Evolutionary conservation across 2,888 invertebrate genomes (phyloP).

Genomic region (Schizotus pectinicornis): DNA sequence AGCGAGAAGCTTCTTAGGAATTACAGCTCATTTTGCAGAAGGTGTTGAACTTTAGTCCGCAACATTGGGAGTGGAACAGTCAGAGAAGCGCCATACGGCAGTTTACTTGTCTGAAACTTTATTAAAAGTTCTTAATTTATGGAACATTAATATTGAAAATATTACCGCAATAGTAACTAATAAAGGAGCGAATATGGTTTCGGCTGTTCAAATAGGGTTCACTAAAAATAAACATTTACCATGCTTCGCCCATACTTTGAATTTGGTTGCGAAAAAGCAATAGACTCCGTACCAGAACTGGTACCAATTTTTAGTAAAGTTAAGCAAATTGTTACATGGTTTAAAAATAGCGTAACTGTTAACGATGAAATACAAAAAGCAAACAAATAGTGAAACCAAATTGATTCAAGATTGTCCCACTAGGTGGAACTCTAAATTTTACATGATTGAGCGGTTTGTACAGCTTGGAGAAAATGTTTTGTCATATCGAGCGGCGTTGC

Average conservation of each 20-base stretch:
- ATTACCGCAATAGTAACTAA: conserved; percentile 18
- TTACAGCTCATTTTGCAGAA: conserved; percentile 17
- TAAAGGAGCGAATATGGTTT: conserved; percentile 24
- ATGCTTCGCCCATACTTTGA: conserved; percentile 23
- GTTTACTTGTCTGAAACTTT: conserved; percentile 6
- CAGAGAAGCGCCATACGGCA: conserved; percentile 10
- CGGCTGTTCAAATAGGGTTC: conserved; percentile 17
- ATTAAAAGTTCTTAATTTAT: conserved; percentile 8
- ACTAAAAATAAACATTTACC: conserved; percentile 15
- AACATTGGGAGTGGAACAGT: conserved; percentile 1
- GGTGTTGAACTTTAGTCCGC: not conserved
- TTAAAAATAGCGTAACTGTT: conserved; percentile 1
- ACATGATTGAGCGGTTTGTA: conserved; percentile 15
- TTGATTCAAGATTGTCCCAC: conserved; percentile 6
- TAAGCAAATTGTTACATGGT: conserved; percentile 3
- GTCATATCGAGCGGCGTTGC: too few species aligned
- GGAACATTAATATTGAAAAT: conserved; percentile 16
- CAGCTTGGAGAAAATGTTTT: too few species aligned
- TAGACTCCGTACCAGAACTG: not conserved
- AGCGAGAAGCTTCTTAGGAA: conserved; percentile 16
- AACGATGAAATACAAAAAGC: conserved; percentile 5
- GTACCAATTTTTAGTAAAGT: not conserved
- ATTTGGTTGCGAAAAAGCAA: conserved; percentile 18
- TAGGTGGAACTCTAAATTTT: conserved; percentile 10
- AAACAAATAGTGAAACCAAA: not conserved